These are phyloP conservation scores for Leptodactylus fuscus DNA, from an alignment of 2,113 vertebrate genomes.

Conservation along the genomic window DNA sequence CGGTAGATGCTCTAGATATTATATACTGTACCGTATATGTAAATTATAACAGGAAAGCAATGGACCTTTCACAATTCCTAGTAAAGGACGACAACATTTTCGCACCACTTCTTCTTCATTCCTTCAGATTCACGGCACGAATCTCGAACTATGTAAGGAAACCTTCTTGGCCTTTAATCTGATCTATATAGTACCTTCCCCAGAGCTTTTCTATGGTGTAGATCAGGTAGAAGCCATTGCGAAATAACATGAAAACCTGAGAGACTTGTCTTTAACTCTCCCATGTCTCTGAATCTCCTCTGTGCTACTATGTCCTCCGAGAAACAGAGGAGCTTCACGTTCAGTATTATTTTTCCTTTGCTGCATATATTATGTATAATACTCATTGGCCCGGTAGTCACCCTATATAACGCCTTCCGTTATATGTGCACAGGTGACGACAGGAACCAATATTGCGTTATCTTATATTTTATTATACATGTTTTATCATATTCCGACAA, in stretches of 20 bases:
- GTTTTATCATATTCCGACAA: slow-evolving; percentile 70
- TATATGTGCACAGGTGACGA: slow-evolving; percentile 41
- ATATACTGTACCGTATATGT: too few species aligned
- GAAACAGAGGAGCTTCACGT: slow-evolving; percentile 62
- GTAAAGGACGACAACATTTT: neutral
- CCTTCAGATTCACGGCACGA: too few species aligned
- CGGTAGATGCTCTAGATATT: too few species aligned
- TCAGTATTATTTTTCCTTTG: slow-evolving; percentile 71
- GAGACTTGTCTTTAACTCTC: neutral
- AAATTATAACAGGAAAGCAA: too few species aligned
- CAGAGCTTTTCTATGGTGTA: neutral
- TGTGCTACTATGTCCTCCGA: slow-evolving; percentile 41
- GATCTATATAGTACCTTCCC: neutral
- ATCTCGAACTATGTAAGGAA: neutral
- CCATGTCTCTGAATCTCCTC: slow-evolving; percentile 60
- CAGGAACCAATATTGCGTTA: slow-evolving; percentile 52
- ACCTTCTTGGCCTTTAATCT: neutral
- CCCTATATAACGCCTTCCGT: slow-evolving; percentile 75
- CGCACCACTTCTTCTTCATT: too few species aligned
- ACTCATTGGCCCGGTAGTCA: slow-evolving; percentile 73
- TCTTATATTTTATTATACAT: slow-evolving; percentile 69
- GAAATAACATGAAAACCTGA: slow-evolving; percentile 2
- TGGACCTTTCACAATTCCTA: neutral
- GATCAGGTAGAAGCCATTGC: slow-evolving; percentile 1
- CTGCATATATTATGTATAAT: slow-evolving; percentile 70